A percentile compares a stretch with the other conserved stretches of the same genome.
These are phyloP conservation scores for Anas bernieri DNA, from an alignment of 2,797 vertebrate genomes.

Conservation along the genomic window DNA sequence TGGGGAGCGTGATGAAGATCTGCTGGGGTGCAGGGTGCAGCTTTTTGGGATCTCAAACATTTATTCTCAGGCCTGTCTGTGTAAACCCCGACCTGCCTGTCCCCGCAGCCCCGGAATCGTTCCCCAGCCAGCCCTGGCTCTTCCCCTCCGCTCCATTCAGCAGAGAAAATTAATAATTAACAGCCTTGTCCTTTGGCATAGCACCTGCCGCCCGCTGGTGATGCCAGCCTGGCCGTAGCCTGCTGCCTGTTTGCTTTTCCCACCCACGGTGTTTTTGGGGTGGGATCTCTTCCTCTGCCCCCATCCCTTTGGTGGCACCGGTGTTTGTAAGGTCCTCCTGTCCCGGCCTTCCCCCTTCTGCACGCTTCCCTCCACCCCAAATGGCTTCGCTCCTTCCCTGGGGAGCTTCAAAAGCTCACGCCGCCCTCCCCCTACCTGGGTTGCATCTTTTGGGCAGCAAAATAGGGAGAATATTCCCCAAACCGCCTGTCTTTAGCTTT, in stretches of 20 bases:
- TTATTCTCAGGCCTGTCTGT: not conserved
- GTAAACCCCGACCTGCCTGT: not conserved
- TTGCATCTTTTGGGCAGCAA: not conserved
- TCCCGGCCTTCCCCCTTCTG: no score
- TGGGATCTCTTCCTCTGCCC: not conserved
- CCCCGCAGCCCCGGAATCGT: fast-evolving
- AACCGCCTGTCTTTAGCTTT: not conserved
- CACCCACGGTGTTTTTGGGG: fast-evolving
- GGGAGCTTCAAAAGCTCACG: not conserved
- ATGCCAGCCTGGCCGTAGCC: not conserved
- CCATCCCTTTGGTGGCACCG: no score
- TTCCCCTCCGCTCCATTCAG: not conserved
- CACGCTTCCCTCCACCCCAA: no score
- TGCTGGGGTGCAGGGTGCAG: fast-evolving
- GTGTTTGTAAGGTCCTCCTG: no score
- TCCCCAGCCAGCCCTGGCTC: not conserved
- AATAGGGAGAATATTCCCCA: not conserved
- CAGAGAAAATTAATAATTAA: constrained; percentile 7
- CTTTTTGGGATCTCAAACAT: not conserved
- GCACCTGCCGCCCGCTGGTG: not conserved
- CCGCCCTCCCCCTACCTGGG: not conserved
- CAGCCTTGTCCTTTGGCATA: not conserved
- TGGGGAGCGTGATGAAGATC: not conserved
- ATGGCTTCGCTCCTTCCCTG: not conserved
- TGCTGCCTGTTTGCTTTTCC: not conserved